Evolutionary conservation across 2,888 invertebrate species (phyloP).

Genomic region (Dolomedes plantarius): DNA sequence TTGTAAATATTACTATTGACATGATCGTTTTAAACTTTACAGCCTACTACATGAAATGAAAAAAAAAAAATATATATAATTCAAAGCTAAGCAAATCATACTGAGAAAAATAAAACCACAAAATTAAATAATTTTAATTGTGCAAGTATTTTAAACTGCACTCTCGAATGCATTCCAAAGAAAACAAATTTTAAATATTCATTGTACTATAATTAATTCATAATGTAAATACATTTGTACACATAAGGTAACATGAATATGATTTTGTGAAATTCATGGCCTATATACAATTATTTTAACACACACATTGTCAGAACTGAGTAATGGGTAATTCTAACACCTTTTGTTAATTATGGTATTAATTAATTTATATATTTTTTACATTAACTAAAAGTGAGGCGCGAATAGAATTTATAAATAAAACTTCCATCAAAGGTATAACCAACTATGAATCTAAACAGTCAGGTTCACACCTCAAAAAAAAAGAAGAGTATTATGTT

Average conservation of each 20-base stretch:
- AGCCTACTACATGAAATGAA: too few species aligned
- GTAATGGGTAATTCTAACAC: not conserved
- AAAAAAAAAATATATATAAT: too few species aligned
- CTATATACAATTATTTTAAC: slow-evolving; percentile 41
- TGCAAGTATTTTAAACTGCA: not conserved
- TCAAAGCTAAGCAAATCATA: too few species aligned
- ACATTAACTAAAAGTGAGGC: not conserved
- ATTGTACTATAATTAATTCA: slow-evolving; percentile 55
- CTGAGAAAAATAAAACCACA: too few species aligned
- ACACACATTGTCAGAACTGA: not conserved
- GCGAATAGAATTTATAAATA: not conserved
- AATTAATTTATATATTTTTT: not conserved
- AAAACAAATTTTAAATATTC: not conserved
- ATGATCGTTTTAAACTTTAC: too few species aligned
- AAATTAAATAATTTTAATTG: not conserved
- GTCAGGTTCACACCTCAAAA: not conserved
- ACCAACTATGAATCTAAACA: not conserved
- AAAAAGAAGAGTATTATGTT: too few species aligned
- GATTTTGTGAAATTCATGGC: slow-evolving; percentile 34
- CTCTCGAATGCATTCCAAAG: not conserved
- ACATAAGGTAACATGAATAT: slow-evolving; percentile 41
- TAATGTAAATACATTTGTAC: slow-evolving; percentile 63
- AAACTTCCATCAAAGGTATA: not conserved
- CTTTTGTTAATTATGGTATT: not conserved
- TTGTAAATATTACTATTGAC: too few species aligned